Base-by-base conservation (phyloP, 2,797 vertebrate species). In the Luscinia megarhynchos region DNA sequence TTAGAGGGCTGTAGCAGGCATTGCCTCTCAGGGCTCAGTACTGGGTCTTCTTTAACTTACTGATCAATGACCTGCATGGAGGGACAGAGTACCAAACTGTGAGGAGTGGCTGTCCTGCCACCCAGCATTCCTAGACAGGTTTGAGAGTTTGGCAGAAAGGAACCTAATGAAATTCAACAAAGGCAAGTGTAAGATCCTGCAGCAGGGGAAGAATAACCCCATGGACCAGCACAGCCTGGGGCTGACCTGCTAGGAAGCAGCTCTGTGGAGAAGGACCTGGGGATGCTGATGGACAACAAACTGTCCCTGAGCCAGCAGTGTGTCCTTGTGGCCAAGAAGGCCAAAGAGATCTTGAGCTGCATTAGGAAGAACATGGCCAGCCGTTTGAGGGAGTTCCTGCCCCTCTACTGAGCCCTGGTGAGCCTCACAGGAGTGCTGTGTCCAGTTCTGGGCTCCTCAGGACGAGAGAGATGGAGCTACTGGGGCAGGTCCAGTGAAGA, bases 281-380 rank as follows among this genome's bases (percentile, higher is more conserved):
- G 7, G 1, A 3, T 55, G 1, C n/a, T 55, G 9, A 3, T 18
- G 27, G 32, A 29, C 19, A 36, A 0, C 10, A 50, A 54, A 3
- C 10, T 32, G 9, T 48, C 48, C 22, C 1, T 16, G 18, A 75
- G 34, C 34, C 34, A 81, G 17, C 34, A 23, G 41, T 36, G 26
- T 67, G 30, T 19, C 20, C 43, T 19, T 12, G 29, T 53, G 51
- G 11, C 1, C 17, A 30, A 45, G 32, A n/a, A 43, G 16, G 23
- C 1, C 12, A 14, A 1, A 20, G 40, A 18, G 13, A 41, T 74
- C 34, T 36, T 50, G 63, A 0, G 11, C 10, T 75, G 36, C 36
- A 4, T 36, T 12, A 18, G 50, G 50, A 62, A 20, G 32, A 17
- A 32, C 34, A 53, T 12, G 6, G 17, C 17, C 51, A 75, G 34